Evolutionary conservation across 92 coral and sea anemone genomes (phyloP).

Genomic region (Phenganax marumi): DNA sequence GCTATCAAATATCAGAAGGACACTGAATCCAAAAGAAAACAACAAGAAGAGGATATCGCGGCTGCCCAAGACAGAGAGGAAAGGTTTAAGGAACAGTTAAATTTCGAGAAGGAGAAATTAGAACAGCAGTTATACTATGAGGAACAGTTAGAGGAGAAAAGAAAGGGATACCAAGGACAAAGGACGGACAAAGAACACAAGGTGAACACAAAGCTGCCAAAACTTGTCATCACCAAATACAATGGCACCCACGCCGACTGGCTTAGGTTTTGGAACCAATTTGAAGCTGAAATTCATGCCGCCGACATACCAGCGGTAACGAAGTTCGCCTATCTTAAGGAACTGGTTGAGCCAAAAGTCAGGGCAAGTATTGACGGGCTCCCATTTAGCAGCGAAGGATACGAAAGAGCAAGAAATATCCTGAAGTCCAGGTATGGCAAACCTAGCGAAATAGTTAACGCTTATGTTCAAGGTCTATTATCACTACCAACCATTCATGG

Average conservation of each 20-base stretch:
- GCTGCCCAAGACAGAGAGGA: not conserved
- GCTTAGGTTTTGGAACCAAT: constrained; percentile 51
- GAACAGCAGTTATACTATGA: not conserved
- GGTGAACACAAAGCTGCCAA: constrained; percentile 47
- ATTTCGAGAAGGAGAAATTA: not conserved
- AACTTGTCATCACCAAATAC: constrained; percentile 45
- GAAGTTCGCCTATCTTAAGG: constrained; percentile 13
- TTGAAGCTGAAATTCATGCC: constrained; percentile 33
- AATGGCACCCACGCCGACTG: constrained; percentile 49
- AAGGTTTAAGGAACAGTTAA: not conserved
- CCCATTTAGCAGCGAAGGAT: constrained; percentile 27
- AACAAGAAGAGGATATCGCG: not conserved
- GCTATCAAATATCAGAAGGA: no score
- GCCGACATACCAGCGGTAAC: constrained; percentile 14
- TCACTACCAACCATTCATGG: not conserved
- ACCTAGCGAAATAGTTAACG: constrained; percentile 26
- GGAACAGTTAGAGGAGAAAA: constrained; percentile 17
- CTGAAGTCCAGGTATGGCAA: constrained; percentile 30
- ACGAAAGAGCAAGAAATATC: constrained; percentile 29
- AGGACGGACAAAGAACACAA: constrained; percentile 16
- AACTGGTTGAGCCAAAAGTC: constrained; percentile 3
- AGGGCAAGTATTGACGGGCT: constrained; percentile 6
- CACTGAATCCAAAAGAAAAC: no score
- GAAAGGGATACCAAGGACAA: not conserved
- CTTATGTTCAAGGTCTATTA: constrained; percentile 4